Evolutionary conservation across 2,113 vertebrate genomes (phyloP).

Genomic region (Kryptolebias marmoratus): DNA sequence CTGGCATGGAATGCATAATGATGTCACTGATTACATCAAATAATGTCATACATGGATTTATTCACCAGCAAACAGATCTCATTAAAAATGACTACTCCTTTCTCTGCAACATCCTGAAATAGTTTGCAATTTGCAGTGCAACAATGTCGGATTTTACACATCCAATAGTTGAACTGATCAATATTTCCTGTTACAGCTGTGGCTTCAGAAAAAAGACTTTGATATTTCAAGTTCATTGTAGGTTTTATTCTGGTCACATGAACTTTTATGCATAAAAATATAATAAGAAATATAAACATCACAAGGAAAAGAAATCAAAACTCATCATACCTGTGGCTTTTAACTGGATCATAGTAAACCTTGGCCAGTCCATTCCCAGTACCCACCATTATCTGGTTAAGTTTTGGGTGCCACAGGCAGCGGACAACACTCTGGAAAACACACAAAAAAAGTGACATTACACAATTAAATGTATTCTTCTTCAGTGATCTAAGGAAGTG

Average conservation of each 20-base stretch:
- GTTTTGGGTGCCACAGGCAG: slow-evolving; percentile 97
- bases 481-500: background rate
- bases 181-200: too few relatives aligned
- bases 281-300: background rate
- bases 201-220: too few relatives aligned
- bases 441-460: slow-evolving; percentile 31
- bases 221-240: background rate
- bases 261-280: background rate
- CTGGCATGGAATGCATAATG: too few relatives aligned
- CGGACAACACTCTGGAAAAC: slow-evolving; percentile 91
- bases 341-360: slow-evolving; percentile 96
- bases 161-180: too few relatives aligned
- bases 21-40: too few relatives aligned
- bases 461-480: background rate
- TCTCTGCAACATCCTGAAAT: too few relatives aligned
- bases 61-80: too few relatives aligned
- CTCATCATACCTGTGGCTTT: slow-evolving; percentile 90
- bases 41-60: too few relatives aligned
- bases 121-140: too few relatives aligned
- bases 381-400: slow-evolving; percentile 98
- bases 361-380: slow-evolving; percentile 92
- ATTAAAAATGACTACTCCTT: too few relatives aligned
- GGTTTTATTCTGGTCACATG: background rate
- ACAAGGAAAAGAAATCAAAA: background rate
- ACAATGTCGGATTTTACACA: too few relatives aligned